These are phyloP conservation scores for Poecilia gillii DNA, from an alignment of 2,797 vertebrate genomes.

Conservation along the genomic window DNA sequence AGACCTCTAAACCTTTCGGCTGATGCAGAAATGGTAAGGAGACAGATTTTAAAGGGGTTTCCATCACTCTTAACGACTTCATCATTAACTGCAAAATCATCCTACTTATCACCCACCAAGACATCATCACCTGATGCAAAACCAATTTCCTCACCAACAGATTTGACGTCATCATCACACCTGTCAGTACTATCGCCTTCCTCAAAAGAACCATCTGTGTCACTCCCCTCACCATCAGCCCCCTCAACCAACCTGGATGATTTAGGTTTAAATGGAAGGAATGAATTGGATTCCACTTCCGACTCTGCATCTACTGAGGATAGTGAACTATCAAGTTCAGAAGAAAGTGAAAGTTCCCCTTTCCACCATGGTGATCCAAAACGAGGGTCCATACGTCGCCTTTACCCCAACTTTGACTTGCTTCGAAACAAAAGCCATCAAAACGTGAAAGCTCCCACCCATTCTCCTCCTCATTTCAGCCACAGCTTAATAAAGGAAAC, in stretches of 20 bases:
- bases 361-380: conserved; percentile 27
- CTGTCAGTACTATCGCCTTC: neutral
- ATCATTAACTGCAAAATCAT: neutral
- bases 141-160: neutral
- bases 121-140: conserved; percentile 12
- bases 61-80: conserved; percentile 1
- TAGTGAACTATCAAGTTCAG: conserved; percentile 3
- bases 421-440: conserved; percentile 47
- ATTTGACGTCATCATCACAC: neutral
- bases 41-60: conserved; percentile 35
- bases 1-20: conserved; percentile 27
- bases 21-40: conserved; percentile 27
- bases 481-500: conserved; percentile 1
- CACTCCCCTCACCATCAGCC: neutral
- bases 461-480: conserved; percentile 5
- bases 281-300: neutral
- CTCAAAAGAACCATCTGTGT: neutral
- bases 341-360: neutral
- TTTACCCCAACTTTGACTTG: neutral
- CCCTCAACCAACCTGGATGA: conserved; percentile 28
- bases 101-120: neutral
- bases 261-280: conserved; percentile 13
- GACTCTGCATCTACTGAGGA: neutral
- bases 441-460: conserved; percentile 9
- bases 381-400: conserved; percentile 18